phyloP scores from a whole-genome alignment of 2,888 invertebrate genomes.

The Argyra leucocephala region DNA sequence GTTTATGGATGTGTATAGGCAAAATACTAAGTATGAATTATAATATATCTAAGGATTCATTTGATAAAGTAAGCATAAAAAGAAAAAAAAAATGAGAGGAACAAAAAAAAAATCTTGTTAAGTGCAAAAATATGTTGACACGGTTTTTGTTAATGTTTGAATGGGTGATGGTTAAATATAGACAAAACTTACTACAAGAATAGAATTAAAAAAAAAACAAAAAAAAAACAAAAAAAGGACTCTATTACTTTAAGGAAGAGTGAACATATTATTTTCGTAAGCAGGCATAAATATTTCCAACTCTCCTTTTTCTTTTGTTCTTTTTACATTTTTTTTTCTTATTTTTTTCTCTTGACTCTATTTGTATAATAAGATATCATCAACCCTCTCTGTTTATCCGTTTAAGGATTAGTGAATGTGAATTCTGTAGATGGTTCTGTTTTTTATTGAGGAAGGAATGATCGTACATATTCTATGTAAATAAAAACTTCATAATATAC shows the following conservation, averaged over 20 bases:
- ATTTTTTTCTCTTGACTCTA: too few relatives aligned
- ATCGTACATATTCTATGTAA: too few relatives aligned
- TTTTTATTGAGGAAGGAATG: too few relatives aligned
- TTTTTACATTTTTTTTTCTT: too few relatives aligned
- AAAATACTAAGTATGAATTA: background rate
- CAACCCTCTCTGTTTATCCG: too few relatives aligned
- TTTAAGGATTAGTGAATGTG: too few relatives aligned
- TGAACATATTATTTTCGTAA: background rate
- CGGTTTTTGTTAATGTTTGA: background rate
- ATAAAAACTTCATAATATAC: too few relatives aligned
- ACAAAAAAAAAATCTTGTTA: background rate
- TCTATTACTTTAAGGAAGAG: background rate
- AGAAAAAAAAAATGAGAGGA: background rate
- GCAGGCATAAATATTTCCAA: background rate
- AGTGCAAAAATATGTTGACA: conserved; percentile 13
- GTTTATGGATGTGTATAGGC: too few relatives aligned
- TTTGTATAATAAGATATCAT: too few relatives aligned
- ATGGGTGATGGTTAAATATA: background rate
- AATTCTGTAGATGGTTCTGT: too few relatives aligned
- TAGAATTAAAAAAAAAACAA: background rate
- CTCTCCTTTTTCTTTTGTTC: too few relatives aligned
- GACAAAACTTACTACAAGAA: background rate
- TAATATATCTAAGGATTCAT: background rate
- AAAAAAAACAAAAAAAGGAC: conserved; percentile 2
- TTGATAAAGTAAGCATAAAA: background rate